A percentile compares a stretch with the other conserved stretches of the same genome.
Evolutionary conservation across 2,888 invertebrate species (phyloP).

Genomic region (Holacanthella duospinosa): DNA sequence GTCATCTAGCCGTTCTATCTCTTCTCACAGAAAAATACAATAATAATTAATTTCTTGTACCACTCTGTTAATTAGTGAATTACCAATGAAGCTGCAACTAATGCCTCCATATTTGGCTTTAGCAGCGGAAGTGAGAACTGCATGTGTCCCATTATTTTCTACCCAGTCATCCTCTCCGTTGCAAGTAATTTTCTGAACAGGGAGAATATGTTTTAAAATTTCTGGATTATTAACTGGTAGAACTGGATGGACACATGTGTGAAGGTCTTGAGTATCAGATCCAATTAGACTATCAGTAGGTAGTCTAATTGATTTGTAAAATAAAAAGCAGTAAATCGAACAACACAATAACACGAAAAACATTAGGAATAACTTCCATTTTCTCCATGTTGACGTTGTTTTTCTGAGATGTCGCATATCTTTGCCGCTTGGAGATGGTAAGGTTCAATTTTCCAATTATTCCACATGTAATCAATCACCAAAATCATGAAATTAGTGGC

Average conservation of each 20-base stretch:
- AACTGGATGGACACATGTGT: constrained; percentile 43
- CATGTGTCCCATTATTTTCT: constrained; percentile 54
- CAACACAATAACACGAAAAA: too few species aligned
- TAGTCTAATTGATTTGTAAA: too few species aligned
- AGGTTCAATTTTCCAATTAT: too few species aligned
- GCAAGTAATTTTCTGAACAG: constrained; percentile 56
- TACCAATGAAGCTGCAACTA: constrained; percentile 49
- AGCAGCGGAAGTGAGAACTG: constrained; percentile 47
- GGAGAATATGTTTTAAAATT: constrained; percentile 59
- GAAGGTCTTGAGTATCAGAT: too few species aligned
- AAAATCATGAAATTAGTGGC: too few species aligned
- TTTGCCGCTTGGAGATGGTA: too few species aligned
- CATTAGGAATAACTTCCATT: too few species aligned
- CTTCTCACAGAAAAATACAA: constrained; percentile 42
- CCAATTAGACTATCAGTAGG: too few species aligned
- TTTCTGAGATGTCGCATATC: too few species aligned
- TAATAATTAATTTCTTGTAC: constrained; percentile 7
- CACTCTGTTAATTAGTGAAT: not conserved
- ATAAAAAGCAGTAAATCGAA: too few species aligned
- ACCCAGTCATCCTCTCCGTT: constrained; percentile 64
- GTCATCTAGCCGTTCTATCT: constrained; percentile 59
- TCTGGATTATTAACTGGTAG: constrained; percentile 58
- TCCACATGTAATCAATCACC: too few species aligned
- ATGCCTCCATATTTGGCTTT: constrained; percentile 43
- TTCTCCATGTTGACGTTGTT: too few species aligned